Evolutionary conservation across 2,888 invertebrate species (phyloP), one percentile per base, ranked within the genome.

Genomic region (Philereme transversata): DNA sequence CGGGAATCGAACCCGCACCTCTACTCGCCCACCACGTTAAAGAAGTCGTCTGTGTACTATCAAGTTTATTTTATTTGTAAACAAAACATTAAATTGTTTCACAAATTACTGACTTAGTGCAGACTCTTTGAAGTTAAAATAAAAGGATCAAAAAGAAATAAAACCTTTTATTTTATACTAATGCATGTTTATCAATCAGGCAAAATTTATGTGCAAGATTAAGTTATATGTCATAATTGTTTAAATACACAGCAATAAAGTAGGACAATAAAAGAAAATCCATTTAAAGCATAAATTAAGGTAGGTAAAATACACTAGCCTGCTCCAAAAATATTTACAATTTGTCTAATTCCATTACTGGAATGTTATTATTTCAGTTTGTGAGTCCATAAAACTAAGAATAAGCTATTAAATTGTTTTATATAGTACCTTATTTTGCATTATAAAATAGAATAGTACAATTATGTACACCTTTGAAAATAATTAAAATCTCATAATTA

Each of bases 291-390:
- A 61, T 60, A 53, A 58, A 46, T 61, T 66, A 40, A 54, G 43
- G 50, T 59, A 64, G 62, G 55, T 58, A 62, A 64, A 63, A 62
- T 57, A 64, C 57, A 60, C 52, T 60, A 64, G 50, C 61, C 56
- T 53, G 66, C 49, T 60, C 60, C 51, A 60, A 77, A 50, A 84
- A 82, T 84, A 83, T 83, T 67, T 70, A 67, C 67, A 68, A 61
- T 67, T 65, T 60, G 45, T 58, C 84, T 84, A 85, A 84, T 87
- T 88, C 87, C 87, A 87, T 84, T 62, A 76, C 75, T 85, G 90
- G 89, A 90, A 88, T 90, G 88, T 88, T 76, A 71, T 71, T 73
- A 71, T 71, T 73, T 75, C 66, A 71, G 79, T 77, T 78, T 75
- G 68, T 77, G 76, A 77, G 68, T 76, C 76, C 11, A 47, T 52